Conservation (phyloP, 2,113 vertebrate species). For the Scartelaos histophorus region DNA sequence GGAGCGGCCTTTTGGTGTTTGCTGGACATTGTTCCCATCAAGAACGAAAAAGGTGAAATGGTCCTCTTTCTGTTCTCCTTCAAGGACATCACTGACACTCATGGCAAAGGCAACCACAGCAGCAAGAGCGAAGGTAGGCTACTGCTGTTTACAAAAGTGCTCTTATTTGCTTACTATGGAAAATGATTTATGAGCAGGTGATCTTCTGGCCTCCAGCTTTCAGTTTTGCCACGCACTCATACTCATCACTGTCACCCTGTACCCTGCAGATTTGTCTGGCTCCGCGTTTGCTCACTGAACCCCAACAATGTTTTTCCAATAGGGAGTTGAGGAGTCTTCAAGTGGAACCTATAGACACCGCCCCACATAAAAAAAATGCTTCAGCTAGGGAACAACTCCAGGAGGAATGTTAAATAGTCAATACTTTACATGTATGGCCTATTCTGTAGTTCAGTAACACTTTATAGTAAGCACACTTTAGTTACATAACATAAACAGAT, state of each 20-base stretch:
- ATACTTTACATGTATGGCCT: not conserved
- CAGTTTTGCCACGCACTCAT: slow-evolving; percentile 26
- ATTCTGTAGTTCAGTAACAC: too few species aligned
- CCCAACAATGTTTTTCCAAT: slow-evolving; percentile 39
- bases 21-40: slow-evolving; percentile 95
- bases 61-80: slow-evolving; percentile 97
- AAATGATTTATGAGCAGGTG: slow-evolving; percentile 41
- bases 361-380: slow-evolving; percentile 16
- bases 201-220: slow-evolving; percentile 33
- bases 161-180: slow-evolving; percentile 29
- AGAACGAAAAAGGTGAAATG: slow-evolving; percentile 95
- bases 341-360: slow-evolving; percentile 44
- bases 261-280: slow-evolving; percentile 33
- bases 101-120: slow-evolving; percentile 68
- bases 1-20: slow-evolving; percentile 90
- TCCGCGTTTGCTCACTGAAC: slow-evolving; percentile 25
- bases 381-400: not conserved
- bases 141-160: not conserved
- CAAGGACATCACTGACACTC: slow-evolving; percentile 90
- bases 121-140: slow-evolving; percentile 81
- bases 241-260: slow-evolving; percentile 63
- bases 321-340: slow-evolving; percentile 41
- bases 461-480: too few species aligned
- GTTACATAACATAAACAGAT: too few species aligned
- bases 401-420: not conserved